Percentiles rank a stretch among this genome's conserved stretches.
Conservation (phyloP, 2,113 vertebrate species). For the Albula goreensis region DNA sequence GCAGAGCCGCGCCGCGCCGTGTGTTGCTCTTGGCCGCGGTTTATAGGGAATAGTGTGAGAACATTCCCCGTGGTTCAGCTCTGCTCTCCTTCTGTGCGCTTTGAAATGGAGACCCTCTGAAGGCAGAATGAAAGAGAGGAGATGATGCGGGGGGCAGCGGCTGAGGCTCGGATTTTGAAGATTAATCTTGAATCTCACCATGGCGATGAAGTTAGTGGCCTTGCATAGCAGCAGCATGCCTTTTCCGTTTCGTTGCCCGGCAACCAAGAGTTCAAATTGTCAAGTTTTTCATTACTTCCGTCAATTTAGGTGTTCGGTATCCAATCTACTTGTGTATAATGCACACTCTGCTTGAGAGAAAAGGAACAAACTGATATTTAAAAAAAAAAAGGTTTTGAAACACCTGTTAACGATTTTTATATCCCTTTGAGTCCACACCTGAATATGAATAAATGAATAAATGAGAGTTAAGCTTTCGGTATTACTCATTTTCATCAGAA, state of each 20-base stretch:
- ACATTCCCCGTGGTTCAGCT: slow-evolving; percentile 9
- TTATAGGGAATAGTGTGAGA: background rate
- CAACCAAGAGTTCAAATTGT: slow-evolving; percentile 34
- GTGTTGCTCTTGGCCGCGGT: background rate
- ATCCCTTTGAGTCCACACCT: no score
- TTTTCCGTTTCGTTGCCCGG: slow-evolving; percentile 24
- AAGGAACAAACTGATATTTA: no score
- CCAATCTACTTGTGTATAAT: no score
- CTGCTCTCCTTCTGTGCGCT: slow-evolving; percentile 25
- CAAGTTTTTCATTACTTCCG: background rate
- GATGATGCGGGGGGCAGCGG: no score
- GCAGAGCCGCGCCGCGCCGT: no score
- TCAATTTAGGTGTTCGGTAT: no score
- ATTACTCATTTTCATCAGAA: no score
- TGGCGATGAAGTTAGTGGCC: slow-evolving; percentile 5
- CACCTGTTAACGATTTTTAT: no score
- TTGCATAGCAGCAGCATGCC: background rate
- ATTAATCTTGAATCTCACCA: slow-evolving; percentile 44
- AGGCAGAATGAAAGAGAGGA: slow-evolving; percentile 37
- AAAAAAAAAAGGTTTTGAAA: no score
- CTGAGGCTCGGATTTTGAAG: slow-evolving; percentile 27
- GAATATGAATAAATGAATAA: no score
- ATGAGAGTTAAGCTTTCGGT: no score
- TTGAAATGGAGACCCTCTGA: slow-evolving; percentile 27
- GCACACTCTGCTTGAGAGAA: no score